Evolutionary conservation across 2,113 vertebrate genomes (phyloP).

Genomic region (Actinemys pallida): DNA sequence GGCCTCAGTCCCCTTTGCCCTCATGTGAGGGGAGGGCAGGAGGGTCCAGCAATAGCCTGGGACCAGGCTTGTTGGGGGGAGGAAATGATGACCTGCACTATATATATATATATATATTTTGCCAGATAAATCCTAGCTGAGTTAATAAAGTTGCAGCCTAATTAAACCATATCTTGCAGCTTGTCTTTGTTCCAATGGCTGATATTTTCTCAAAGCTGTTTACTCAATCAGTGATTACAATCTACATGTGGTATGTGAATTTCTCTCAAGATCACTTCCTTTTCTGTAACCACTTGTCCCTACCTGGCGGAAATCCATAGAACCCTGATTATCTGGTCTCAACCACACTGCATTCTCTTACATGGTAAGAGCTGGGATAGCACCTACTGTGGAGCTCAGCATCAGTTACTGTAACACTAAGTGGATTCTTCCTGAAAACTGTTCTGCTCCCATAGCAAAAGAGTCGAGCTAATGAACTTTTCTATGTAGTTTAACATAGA

Average conservation of each 20-base stretch:
- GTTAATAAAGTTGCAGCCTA: not conserved
- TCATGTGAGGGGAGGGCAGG: not conserved
- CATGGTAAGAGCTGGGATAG: not conserved
- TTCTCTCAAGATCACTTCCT: not conserved
- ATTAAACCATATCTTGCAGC: not conserved
- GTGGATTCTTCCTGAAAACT: not conserved
- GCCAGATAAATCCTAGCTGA: not conserved
- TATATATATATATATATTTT: no score
- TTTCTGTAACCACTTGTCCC: not conserved
- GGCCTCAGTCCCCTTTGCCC: no score
- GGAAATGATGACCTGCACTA: no score
- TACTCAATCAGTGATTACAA: not conserved
- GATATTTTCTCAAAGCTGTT: accelerated
- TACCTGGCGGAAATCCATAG: not conserved
- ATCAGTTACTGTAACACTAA: not conserved
- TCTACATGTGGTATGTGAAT: not conserved
- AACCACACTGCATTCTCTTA: not conserved
- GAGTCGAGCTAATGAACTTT: not conserved
- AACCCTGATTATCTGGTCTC: not conserved
- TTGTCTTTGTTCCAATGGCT: no score
- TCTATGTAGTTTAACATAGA: not conserved
- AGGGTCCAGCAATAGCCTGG: not conserved
- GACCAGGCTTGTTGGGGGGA: no score
- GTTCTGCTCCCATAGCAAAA: not conserved
- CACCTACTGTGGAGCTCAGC: not conserved